Conservation (phyloP, 1,140 invertebrate species). For the Sinella curviseta region DNA sequence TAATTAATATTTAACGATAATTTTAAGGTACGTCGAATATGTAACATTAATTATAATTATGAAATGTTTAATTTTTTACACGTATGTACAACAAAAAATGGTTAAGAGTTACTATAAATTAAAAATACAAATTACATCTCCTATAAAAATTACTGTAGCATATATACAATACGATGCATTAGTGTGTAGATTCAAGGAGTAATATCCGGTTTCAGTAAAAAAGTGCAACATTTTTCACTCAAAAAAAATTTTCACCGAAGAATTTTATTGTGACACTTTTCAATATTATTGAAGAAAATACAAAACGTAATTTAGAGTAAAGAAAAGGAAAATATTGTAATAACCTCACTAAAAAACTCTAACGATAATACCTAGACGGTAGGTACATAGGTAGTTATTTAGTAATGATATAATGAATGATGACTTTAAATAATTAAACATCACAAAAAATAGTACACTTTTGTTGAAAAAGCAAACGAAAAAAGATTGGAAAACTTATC, state of each 20-base stretch:
- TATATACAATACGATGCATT: not conserved
- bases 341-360: too few relatives aligned
- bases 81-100: too few relatives aligned
- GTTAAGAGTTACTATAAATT: too few relatives aligned
- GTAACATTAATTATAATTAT: too few relatives aligned
- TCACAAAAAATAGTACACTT: not conserved
- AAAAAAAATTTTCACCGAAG: not conserved
- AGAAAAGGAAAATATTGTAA: too few relatives aligned
- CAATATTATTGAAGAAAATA: not conserved
- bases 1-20: not conserved
- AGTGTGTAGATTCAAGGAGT: too few relatives aligned
- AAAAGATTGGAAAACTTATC: too few relatives aligned
- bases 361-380: too few relatives aligned
- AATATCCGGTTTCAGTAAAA: not conserved
- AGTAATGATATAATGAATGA: too few relatives aligned
- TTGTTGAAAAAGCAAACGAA: not conserved
- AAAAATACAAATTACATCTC: too few relatives aligned
- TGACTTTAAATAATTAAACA: not conserved
- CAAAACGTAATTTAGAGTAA: not conserved
- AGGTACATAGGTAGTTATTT: too few relatives aligned
- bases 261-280: not conserved
- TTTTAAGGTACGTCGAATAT: too few relatives aligned
- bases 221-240: not conserved
- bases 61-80: conserved; percentile 12
- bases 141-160: not conserved